Percentiles rank a stretch among this genome's conserved stretches.
These are phyloP conservation scores for Octopus sinensis DNA, from an alignment of 1,140 invertebrate species.

Conservation along the genomic window DNA sequence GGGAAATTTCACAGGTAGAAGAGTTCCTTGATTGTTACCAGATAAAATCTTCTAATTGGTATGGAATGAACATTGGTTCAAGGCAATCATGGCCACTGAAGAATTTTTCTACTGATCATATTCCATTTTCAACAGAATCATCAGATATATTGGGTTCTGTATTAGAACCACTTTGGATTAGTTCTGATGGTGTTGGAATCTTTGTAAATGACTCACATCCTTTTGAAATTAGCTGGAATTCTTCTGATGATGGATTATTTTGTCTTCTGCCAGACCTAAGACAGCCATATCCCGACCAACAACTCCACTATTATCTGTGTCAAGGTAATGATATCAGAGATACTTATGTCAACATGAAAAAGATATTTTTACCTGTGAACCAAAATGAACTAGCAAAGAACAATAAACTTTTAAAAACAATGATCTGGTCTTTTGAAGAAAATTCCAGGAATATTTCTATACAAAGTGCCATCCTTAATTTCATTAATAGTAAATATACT, in stretches of 20 bases:
- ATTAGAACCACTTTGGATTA: constrained; percentile 53
- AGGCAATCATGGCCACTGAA: constrained; percentile 32
- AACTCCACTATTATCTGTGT: constrained; percentile 45
- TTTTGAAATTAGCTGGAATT: constrained; percentile 45
- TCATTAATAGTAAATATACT: constrained; percentile 60
- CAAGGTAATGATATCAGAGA: constrained; percentile 32
- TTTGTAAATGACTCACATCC: constrained; percentile 44
- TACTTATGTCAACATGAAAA: background rate
- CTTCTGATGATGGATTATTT: constrained; percentile 20
- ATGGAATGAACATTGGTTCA: constrained; percentile 40
- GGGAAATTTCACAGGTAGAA: constrained; percentile 33
- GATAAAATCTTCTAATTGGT: constrained; percentile 39
- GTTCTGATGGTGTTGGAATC: constrained; percentile 46
- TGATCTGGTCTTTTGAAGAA: constrained; percentile 36
- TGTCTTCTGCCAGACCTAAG: constrained; percentile 29
- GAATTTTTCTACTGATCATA: constrained; percentile 31
- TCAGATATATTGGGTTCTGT: constrained; percentile 36
- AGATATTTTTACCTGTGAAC: background rate
- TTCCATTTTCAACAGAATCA: constrained; percentile 13
- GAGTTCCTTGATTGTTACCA: constrained; percentile 45
- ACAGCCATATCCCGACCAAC: background rate
- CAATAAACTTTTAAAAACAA: constrained; percentile 20
- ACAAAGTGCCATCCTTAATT: constrained; percentile 21
- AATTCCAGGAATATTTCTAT: constrained; percentile 22
- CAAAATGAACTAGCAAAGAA: constrained; percentile 10